Evolutionary conservation across 2,888 invertebrate genomes (phyloP).

Genomic region (Chrysolina haemoptera): DNA sequence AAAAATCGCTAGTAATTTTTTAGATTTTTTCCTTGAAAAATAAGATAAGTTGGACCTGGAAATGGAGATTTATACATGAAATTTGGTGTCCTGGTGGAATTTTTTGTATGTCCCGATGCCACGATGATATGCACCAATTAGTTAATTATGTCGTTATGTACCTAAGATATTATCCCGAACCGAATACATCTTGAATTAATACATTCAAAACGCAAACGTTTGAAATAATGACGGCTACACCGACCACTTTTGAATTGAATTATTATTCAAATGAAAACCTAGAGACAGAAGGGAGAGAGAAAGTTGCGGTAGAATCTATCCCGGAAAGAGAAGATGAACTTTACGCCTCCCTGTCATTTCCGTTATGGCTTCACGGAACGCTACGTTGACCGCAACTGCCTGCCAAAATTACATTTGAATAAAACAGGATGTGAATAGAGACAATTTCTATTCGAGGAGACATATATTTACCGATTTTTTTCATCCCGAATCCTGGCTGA

Average conservation of each 20-base stretch:
- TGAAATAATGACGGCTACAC: slow-evolving; percentile 59
- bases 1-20: too few relatives aligned
- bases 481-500: background rate
- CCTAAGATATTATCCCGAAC: too few relatives aligned
- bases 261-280: slow-evolving; percentile 66
- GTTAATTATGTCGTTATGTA: too few relatives aligned
- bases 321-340: slow-evolving; percentile 64
- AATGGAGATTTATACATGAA: too few relatives aligned
- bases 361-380: slow-evolving; percentile 60
- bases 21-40: too few relatives aligned
- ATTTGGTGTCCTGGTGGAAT: too few relatives aligned
- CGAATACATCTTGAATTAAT: slow-evolving; percentile 62
- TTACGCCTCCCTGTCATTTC: slow-evolving; percentile 63
- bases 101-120: too few relatives aligned
- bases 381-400: slow-evolving; percentile 63
- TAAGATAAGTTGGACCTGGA: too few relatives aligned
- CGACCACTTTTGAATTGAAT: slow-evolving; percentile 64
- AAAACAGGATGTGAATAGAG: slow-evolving; percentile 52
- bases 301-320: slow-evolving; percentile 48
- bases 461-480: slow-evolving; percentile 37
- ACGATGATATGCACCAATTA: background rate
- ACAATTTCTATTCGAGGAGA: slow-evolving; percentile 42
- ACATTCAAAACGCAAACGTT: slow-evolving; percentile 64
- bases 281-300: slow-evolving; percentile 47
- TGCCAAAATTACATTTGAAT: slow-evolving; percentile 64